Evolutionary conservation across 2,888 invertebrate species (phyloP).

Genomic region (Sisyra terminalis): DNA sequence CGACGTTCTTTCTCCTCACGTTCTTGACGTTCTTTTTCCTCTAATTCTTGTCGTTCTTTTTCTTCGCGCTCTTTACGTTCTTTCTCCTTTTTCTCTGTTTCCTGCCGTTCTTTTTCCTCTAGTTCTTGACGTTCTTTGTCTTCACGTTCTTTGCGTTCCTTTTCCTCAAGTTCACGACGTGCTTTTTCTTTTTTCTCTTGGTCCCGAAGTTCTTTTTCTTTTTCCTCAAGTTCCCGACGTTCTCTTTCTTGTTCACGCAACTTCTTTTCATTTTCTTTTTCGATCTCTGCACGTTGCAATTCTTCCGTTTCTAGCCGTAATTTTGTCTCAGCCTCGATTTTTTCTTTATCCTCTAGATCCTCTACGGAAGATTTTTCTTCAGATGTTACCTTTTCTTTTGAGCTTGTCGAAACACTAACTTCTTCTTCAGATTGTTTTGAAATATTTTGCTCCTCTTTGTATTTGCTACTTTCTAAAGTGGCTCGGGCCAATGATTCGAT

Average conservation of each 20-base stretch:
- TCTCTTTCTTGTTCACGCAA: slow-evolving; percentile 10
- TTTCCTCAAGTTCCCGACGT: slow-evolving; percentile 11
- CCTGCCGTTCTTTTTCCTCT: slow-evolving; percentile 15
- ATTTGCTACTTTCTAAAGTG: no score
- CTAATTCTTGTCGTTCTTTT: slow-evolving; percentile 11
- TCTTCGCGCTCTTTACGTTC: slow-evolving; percentile 20
- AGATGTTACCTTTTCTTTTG: slow-evolving; percentile 11
- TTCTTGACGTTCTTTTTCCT: slow-evolving; percentile 12
- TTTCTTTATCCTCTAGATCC: neutral
- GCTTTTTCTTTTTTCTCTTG: slow-evolving; percentile 7
- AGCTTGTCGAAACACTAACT: slow-evolving; percentile 9
- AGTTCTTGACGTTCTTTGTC: slow-evolving; percentile 12
- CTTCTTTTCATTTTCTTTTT: slow-evolving; percentile 11
- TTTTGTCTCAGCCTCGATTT: neutral
- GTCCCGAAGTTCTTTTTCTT: slow-evolving; percentile 9
- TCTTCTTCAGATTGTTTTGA: slow-evolving; percentile 20
- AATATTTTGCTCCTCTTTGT: neutral
- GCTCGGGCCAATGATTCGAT: slow-evolving; percentile 1
- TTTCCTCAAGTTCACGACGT: slow-evolving; percentile 6
- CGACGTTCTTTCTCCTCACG: slow-evolving; percentile 11
- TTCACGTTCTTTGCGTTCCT: slow-evolving; percentile 18
- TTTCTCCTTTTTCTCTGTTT: slow-evolving; percentile 19
- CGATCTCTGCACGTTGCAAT: slow-evolving; percentile 8
- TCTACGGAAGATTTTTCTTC: slow-evolving; percentile 11
- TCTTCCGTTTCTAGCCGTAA: slow-evolving; percentile 1